Base-by-base conservation (phyloP, 1,140 invertebrate genomes). In the Acromyrmex charruanus region DNA sequence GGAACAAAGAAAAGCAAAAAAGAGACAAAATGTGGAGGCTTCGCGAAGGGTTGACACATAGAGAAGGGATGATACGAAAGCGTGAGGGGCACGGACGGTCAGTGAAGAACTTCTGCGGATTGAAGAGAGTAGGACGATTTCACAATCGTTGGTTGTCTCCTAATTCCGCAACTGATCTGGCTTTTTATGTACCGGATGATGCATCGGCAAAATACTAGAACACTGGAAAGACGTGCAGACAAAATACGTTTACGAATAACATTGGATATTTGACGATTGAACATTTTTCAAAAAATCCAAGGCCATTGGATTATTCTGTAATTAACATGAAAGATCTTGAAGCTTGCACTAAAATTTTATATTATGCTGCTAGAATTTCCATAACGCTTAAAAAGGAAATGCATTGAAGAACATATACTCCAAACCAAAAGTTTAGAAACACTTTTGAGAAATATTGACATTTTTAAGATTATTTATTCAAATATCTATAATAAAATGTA, bases 181-280 rank as follows among this genome's bases (percentile, higher is more conserved):
- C 31, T 31, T 31, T 31, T 31, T 31, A 31, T 31, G 31, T 31
- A 31, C 3, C 31, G 31, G 31, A 31, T 31, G 3, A 31, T 6
- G 31, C 31, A 31, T 31, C 90, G 92, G 93, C 92, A 93, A 93
- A 94, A 93, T 91, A 92, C 86, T 90, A 82, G 59, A 72, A 89
- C 79, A 71, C 80, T 16, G 18, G 51, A 18, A 53, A 31, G 28
- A 80, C 21, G 16, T 12, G 21, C 39, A 71, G 44, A 55, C 35
- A 66, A 58, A 84, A 69, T 39, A 84, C 31, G 59, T 3, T 72
- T 10, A 35, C 28, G 12, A 69, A 16, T 49, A 25, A 14, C 3
- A 25, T 68, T 39, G 1, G 31, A 71, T 44, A 51, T 49, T 25
- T 3, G 12, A 16, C 44, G 44, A 71, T 28, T 51, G 3, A 72